Conservation (phyloP, 2,797 vertebrate genomes). For the Gastrophryne carolinensis region DNA sequence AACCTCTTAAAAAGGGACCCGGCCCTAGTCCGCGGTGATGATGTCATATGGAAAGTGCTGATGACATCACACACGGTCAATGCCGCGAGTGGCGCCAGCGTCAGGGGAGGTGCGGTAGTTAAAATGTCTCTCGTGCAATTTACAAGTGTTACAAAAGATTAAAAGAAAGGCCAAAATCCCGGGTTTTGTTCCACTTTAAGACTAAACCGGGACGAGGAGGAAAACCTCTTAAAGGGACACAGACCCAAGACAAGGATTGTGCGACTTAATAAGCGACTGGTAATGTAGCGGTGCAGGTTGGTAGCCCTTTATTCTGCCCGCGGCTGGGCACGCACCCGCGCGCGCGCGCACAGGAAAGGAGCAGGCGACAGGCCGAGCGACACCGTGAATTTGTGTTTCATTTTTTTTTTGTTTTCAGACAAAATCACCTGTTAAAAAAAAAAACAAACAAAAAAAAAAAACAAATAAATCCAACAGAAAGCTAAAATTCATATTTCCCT, state of each 20-base stretch:
- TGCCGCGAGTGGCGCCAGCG: neutral
- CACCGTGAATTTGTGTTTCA: slow-evolving; percentile 7
- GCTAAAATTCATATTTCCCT: neutral
- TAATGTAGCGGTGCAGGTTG: too few species aligned
- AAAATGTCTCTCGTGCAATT: slow-evolving; percentile 43
- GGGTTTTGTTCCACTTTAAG: too few species aligned
- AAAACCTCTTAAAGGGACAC: too few species aligned
- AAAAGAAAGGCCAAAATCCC: too few species aligned
- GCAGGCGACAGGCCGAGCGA: neutral
- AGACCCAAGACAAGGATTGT: too few species aligned
- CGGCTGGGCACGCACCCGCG: too few species aligned
- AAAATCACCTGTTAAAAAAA: slow-evolving; percentile 35
- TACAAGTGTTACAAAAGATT: slow-evolving; percentile 9
- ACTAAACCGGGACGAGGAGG: too few species aligned
- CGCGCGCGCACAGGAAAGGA: neutral
- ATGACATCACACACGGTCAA: slow-evolving; percentile 12
- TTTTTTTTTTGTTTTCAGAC: slow-evolving; percentile 3
- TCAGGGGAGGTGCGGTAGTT: neutral
- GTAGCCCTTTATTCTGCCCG: too few species aligned
- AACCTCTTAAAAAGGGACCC: too few species aligned
- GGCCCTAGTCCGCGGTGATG: neutral
- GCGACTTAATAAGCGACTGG: too few species aligned
- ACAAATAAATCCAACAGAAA: neutral
- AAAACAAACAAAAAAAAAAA: neutral
- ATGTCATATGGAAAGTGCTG: neutral